Base-by-base conservation (phyloP, 2,113 vertebrate genomes). In the Lanius collurio region DNA sequence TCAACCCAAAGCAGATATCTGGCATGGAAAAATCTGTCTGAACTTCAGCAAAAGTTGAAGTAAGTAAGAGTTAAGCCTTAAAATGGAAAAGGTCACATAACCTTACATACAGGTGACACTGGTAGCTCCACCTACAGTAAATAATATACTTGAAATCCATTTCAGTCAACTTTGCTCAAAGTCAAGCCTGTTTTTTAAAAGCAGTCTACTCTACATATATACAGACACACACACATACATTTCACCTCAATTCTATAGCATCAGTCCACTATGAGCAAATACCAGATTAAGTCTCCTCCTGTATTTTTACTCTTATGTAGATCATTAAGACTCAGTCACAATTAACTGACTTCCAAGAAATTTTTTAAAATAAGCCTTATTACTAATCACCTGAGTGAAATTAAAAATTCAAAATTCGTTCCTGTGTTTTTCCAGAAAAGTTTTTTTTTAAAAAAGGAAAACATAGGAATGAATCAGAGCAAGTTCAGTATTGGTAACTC, bases 1-100 rank as follows among this genome's bases (percentile, higher is more conserved):
- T 74, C 79, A 90, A 80, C 39, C 71, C 83, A 70, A 85, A 70
- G 84, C 90, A 96, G 82, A 88, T 79, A 95, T 74, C 63, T 87
- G 26, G 39, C 85, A 90, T 21, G 59, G 64, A 92, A 96, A 93
- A 95, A 82, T 75, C 35, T 46, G 42, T 56, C 64, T 44, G 60
- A 88, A 93, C 39, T 47, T 31, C 15, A 52, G 73, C 56, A 71
- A 55, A 82, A 88, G 33, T 39, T 85, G 33, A 83, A 92, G 67
- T 6, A 91, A 65, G 42, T 49, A 87, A 75, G 79, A 91, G 68
- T 87, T 88, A 95, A 77, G 27, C n/a, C 35, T 81, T 85, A 55
- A 69, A 94, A 94, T 15, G 16, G 39, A 79, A 91, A 65, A 30
- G 73, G 59, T 90, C 78, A 55, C 6, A 2, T 4, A 92, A 46